A percentile compares a stretch with the other conserved stretches of the same genome.
Conservation (phyloP, 2,797 vertebrate species). For the Heteromormyrus szaboi region DNA sequence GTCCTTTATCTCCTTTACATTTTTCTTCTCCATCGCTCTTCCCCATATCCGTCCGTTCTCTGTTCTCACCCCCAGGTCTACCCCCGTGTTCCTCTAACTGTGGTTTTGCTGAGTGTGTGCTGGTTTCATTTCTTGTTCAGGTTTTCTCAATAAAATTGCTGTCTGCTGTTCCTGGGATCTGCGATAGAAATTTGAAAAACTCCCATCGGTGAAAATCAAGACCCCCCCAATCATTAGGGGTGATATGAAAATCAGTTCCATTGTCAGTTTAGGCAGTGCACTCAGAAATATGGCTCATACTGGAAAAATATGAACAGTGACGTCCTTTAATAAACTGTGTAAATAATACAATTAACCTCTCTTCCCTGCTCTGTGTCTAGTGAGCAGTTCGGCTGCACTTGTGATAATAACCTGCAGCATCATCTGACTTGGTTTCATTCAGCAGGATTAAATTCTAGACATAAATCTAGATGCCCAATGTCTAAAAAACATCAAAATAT, state of each 20-base stretch:
- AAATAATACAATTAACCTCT: neutral
- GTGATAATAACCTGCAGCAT: neutral
- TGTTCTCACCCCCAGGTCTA: neutral
- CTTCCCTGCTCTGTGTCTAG: neutral
- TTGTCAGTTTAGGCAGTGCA: neutral
- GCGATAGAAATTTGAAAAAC: conserved; percentile 6
- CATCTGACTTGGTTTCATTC: neutral
- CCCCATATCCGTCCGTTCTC: neutral
- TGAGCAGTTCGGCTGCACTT: neutral
- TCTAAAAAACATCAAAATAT: neutral
- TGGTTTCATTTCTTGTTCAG: conserved; percentile 9
- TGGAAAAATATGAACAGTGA: neutral
- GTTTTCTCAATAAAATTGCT: neutral
- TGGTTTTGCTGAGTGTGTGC: neutral
- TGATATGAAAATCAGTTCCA: neutral
- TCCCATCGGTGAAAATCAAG: neutral
- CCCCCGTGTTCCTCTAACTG: neutral
- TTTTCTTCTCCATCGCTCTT: neutral
- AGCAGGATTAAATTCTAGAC: neutral
- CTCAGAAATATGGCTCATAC: neutral
- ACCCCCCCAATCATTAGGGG: neutral
- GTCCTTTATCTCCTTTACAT: neutral
- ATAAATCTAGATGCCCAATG: neutral
- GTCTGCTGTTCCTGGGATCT: conserved; percentile 4
- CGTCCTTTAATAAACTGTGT: neutral